A percentile compares a stretch with the other conserved stretches of the same genome.
Conservation (phyloP, 2,113 vertebrate genomes). For the Dicerorhinus sumatrensis region DNA sequence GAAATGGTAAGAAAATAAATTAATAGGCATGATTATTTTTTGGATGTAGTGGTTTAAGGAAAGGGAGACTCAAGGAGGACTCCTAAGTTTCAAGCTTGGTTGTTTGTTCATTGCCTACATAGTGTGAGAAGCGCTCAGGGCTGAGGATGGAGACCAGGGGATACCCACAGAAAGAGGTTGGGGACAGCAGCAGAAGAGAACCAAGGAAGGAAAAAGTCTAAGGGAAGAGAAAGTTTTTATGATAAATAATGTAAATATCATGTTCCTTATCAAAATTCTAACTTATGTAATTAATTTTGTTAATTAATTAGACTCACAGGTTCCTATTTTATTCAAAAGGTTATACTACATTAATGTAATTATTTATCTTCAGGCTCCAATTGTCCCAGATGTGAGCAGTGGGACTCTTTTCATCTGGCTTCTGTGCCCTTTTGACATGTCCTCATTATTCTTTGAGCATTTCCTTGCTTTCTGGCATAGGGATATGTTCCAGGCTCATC, state of each 20-base stretch:
- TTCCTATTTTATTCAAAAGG: background rate
- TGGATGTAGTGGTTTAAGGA: background rate
- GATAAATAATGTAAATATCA: background rate
- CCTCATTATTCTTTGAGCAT: background rate
- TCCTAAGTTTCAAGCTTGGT: background rate
- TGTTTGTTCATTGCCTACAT: background rate
- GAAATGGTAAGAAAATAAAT: background rate
- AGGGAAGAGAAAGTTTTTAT: background rate
- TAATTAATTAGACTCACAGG: background rate
- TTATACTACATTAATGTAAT: background rate
- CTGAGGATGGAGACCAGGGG: background rate
- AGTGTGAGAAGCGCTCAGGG: background rate
- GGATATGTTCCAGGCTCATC: background rate
- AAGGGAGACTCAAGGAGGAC: background rate
- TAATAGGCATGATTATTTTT: background rate
- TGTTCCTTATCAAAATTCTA: background rate
- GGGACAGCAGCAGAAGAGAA: background rate
- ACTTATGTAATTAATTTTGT: background rate
- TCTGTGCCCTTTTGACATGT: background rate
- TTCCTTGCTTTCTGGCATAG: background rate
- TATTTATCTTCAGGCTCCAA: background rate
- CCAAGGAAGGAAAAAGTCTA: background rate
- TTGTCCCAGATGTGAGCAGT: background rate
- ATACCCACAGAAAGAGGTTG: background rate
- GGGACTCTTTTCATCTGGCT: background rate